Evolutionary conservation across 2,888 invertebrate genomes (phyloP).

Genomic region (Gastrophysa polygoni): DNA sequence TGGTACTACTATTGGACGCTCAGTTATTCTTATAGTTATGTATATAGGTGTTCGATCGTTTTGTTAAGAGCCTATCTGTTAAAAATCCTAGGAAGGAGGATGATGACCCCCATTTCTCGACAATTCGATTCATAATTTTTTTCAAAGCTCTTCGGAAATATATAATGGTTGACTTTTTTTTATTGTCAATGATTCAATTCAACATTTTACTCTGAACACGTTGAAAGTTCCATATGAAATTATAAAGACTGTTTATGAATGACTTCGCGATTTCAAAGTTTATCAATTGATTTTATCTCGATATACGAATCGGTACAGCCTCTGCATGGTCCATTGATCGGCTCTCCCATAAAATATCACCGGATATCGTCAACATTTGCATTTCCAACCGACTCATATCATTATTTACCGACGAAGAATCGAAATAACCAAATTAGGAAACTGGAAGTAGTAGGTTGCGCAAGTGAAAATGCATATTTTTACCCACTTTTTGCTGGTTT

Average conservation of each 20-base stretch:
- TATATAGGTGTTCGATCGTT: no score
- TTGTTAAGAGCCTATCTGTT: no score
- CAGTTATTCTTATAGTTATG: no score
- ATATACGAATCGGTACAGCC: background rate
- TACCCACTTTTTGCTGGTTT: conserved; percentile 20
- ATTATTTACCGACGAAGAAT: conserved; percentile 28
- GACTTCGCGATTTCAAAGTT: background rate
- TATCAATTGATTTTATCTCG: background rate
- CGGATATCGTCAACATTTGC: conserved; percentile 32
- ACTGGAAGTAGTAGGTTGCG: conserved; percentile 31
- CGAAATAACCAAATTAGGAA: conserved; percentile 34
- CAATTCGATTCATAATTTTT: no score
- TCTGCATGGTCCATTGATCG: background rate
- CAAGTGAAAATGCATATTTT: conserved; percentile 27
- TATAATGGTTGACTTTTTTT: no score
- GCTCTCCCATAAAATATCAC: conserved; percentile 16
- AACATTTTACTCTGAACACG: no score
- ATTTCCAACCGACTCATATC: conserved; percentile 29
- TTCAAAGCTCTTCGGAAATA: no score
- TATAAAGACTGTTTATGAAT: background rate
- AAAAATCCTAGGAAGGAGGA: no score
- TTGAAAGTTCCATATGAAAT: no score
- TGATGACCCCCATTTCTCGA: no score
- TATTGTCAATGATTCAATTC: no score
- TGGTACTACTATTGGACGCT: no score